Evolutionary conservation across 2,797 vertebrate species (phyloP).

Genomic region (Ceryle rudis): DNA sequence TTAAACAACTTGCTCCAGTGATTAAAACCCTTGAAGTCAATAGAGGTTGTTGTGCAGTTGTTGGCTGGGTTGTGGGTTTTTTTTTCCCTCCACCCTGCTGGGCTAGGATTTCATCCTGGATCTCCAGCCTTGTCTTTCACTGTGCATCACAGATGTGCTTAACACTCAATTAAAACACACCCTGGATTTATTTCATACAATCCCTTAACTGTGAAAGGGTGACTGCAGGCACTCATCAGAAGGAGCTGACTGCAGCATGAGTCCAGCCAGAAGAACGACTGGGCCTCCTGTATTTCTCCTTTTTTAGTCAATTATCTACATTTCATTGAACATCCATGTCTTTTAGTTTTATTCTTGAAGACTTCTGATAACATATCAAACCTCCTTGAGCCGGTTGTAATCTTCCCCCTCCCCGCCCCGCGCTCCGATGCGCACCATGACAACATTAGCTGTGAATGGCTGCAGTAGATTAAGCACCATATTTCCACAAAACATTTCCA

Average conservation of each 20-base stretch:
- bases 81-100: background rate
- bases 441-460: background rate
- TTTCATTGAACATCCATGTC: background rate
- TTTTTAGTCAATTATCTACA: background rate
- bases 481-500: constrained; percentile 51
- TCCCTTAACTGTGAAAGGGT: background rate
- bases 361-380: background rate
- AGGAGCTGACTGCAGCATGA: background rate
- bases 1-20: background rate
- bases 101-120: background rate
- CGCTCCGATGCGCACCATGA: background rate
- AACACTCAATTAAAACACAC: background rate
- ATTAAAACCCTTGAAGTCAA: constrained; percentile 10
- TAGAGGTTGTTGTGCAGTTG: background rate
- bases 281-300: background rate
- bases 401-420: background rate
- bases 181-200: background rate
- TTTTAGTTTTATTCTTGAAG: constrained; percentile 26
- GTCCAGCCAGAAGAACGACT: background rate
- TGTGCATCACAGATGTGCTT: background rate
- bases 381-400: background rate
- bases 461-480: constrained; percentile 52
- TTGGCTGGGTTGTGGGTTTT: background rate
- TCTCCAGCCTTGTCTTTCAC: constrained; percentile 8
- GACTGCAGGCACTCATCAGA: background rate